Conservation (phyloP, 1,140 invertebrate species). For the Halyomorpha halys region DNA sequence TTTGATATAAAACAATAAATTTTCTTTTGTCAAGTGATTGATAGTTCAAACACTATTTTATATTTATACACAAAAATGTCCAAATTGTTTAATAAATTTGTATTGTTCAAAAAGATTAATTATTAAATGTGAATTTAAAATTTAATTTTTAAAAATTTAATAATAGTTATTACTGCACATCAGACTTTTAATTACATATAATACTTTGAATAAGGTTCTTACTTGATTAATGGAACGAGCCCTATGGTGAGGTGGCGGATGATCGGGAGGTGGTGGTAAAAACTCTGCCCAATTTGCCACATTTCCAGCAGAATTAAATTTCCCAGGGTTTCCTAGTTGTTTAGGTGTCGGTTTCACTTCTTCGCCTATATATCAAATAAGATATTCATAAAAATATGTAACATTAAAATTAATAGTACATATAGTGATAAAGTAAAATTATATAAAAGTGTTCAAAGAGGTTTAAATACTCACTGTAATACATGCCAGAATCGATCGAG, state of each 20-base stretch:
- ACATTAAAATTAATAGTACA: too few relatives aligned
- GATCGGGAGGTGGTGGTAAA: slow-evolving; percentile 26
- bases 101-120: too few relatives aligned
- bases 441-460: neutral
- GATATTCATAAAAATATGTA: too few relatives aligned
- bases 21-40: too few relatives aligned
- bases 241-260: slow-evolving; percentile 22
- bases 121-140: too few relatives aligned
- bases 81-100: too few relatives aligned
- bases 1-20: too few relatives aligned
- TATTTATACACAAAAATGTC: too few relatives aligned
- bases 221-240: slow-evolving; percentile 20
- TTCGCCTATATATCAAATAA: slow-evolving; percentile 9
- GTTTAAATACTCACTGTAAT: slow-evolving; percentile 24
- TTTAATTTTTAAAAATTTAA: too few relatives aligned
- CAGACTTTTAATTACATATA: neutral
- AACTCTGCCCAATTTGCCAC: slow-evolving; percentile 24
- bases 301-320: slow-evolving; percentile 24
- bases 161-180: too few relatives aligned
- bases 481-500: slow-evolving; percentile 22
- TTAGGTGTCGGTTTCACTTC: slow-evolving; percentile 19
- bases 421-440: neutral
- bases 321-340: slow-evolving; percentile 3
- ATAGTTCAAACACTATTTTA: too few relatives aligned
- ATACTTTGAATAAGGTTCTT: neutral